Evolutionary conservation across 1,140 invertebrate genomes (phyloP), one percentile per base, ranked within the genome.

Genomic region (Pseudoatta argentina): DNA sequence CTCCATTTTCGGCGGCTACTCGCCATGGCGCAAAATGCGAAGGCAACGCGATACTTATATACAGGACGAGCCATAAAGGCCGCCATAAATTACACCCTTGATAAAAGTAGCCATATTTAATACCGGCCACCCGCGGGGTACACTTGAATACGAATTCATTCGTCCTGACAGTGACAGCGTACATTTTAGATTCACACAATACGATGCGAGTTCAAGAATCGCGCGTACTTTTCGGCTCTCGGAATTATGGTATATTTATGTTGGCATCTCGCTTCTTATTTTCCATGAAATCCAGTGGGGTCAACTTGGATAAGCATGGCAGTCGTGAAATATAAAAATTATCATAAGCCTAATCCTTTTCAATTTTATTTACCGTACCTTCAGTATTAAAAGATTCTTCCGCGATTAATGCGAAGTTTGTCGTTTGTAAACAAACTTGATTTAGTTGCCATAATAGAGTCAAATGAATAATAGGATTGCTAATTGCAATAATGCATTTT

Each of bases 51-150:
- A 85, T 85, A 78, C 48, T 85, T 85, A 64, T 78, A 77, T 78
- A 77, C 82, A 16, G 44, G 59, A 6, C 30, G 14, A 48, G 30
- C 71, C 48, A 85, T 85, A 76, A 87, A 85, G 66, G 69, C 63
- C 79, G 71, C 67, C 39, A 87, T 87, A 87, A 87, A 87, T 87
- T 75, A 61, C 34, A 51, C 27, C 27, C 73, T 83, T 85, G 86
- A 87, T 87, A 87, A 87, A 85, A 73, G 71, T 69, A 66, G 48
- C 61, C 66, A 73, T 81, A 81, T 81, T 86, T 81, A 86, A 81
- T 24, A 34, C 44, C 51, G 21, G 30, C 55, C 64, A 67, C 53
- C 77, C 67, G 44, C 44, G 30, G 24, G 57, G 67, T 64, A 85
- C 14, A 82, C 24, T 78, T 73, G 78, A 72, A 86, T 67, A 64